Base-by-base conservation (phyloP, 2,888 invertebrate genomes). In the Dicyrtomina minuta region DNA sequence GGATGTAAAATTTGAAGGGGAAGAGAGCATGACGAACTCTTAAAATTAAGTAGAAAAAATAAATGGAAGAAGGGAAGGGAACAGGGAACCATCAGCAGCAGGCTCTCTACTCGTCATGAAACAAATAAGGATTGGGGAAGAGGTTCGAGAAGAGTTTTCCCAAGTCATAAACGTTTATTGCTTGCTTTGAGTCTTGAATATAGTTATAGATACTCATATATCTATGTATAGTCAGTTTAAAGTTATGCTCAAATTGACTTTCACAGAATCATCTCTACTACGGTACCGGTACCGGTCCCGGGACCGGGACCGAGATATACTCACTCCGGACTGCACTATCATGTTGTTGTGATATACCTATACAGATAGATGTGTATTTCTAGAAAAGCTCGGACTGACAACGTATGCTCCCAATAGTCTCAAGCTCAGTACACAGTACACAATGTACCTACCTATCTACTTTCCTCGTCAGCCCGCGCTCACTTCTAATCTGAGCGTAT, bases 111-210 rank as follows among this genome's bases (percentile, higher is more conserved):
- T 24, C n/a, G n/a, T 55, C 55, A 55, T 55, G 55, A 27, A 24
- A 26, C 55, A 55, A 55, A 24, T 24, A 26, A 26, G 10, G 24
- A 13, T 20, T 43, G 60, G 15, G 22, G 60, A 60, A 20, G 20
- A 24, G 44, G 43, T 22, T 39, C n/a, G 12, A 13, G 55, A 55
- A 58, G 39, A 39, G 39, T 58, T 60, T 55, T 44, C 60, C 22
- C 43, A 53, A 44, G 43, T 44, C 60, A 44, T 60, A 60, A 60
- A 60, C 44, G 41, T 60, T 60, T 60, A 60, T 60, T 60, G 41
- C 60, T 60, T 60, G 22, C 44, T 22, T 22, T 17, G 51, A 12
- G 51, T 53, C 51, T 46, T 46, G 5, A 46, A 46, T 15, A 46
- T 15, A 46, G 46, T 6, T 15, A 46, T 15, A 46, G 46, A 13